Evolutionary conservation across 2,888 invertebrate genomes (phyloP).

Genomic region (Oscheius sp.): DNA sequence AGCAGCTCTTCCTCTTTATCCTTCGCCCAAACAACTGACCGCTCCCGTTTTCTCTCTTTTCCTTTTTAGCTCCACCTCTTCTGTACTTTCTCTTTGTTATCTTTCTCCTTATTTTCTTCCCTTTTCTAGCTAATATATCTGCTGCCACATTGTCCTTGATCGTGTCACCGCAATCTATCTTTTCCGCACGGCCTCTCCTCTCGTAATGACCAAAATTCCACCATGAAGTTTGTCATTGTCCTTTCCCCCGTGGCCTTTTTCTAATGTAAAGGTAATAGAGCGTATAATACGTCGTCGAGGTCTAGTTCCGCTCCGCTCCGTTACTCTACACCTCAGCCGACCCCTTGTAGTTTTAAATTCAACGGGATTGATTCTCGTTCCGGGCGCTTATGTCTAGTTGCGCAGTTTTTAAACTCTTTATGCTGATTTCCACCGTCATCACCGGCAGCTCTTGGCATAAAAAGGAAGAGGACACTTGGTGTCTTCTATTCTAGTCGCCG

Average conservation of each 20-base stretch:
- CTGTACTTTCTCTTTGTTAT: background rate
- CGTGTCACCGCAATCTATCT: background rate
- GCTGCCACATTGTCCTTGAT: background rate
- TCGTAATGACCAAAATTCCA: too few relatives aligned
- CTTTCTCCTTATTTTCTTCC: background rate
- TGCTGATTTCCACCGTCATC: conserved; percentile 33
- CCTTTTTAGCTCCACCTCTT: conserved; percentile 22
- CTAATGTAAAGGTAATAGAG: too few relatives aligned
- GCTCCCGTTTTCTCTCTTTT: conserved; percentile 12
- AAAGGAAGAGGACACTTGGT: background rate
- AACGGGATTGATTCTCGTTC: conserved; percentile 1
- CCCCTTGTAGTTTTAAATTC: background rate
- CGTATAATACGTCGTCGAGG: too few relatives aligned
- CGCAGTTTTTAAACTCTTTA: conserved; percentile 33
- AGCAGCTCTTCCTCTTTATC: conserved; percentile 16
- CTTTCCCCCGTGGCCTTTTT: too few relatives aligned
- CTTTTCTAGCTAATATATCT: background rate
- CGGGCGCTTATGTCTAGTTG: conserved; percentile 24
- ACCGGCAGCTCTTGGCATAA: conserved; percentile 8
- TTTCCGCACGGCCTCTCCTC: too few relatives aligned
- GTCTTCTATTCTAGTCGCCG: too few relatives aligned
- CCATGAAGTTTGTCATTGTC: too few relatives aligned
- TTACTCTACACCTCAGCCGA: background rate
- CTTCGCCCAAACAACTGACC: conserved; percentile 33
- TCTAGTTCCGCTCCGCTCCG: conserved; percentile 26